Evolutionary conservation across 2,113 vertebrate species (phyloP).

Genomic region (Microcebus ravelobensis): DNA sequence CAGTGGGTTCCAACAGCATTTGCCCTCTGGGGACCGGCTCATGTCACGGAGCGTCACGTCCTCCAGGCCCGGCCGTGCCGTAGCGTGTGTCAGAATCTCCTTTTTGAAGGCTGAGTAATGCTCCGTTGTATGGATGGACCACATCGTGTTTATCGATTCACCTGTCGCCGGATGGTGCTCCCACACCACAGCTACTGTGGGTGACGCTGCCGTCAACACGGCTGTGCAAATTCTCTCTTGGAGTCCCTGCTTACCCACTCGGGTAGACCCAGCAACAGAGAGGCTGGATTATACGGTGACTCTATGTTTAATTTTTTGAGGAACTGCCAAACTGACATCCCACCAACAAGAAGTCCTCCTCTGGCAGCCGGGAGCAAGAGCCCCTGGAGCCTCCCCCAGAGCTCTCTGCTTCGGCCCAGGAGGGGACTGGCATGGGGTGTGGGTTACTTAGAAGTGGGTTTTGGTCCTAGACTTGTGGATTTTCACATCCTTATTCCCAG

Average conservation of each 20-base stretch:
- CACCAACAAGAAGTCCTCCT: not conserved
- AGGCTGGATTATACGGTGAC: accelerated
- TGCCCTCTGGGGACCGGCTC: not conserved
- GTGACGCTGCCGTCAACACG: accelerated
- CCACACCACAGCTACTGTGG: not conserved
- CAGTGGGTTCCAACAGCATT: accelerated
- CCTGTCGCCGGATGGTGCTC: not conserved
- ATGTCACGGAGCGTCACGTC: accelerated
- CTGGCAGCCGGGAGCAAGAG: accelerated
- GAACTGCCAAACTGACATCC: not conserved
- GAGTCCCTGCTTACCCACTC: not conserved
- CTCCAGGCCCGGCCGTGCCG: accelerated
- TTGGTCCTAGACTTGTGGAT: not conserved
- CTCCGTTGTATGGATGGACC: accelerated
- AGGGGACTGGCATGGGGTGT: accelerated
- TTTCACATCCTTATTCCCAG: not conserved
- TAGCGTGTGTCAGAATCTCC: accelerated
- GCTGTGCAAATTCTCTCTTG: accelerated
- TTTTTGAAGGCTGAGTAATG: accelerated
- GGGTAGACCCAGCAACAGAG: too few relatives aligned
- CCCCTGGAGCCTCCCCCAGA: not conserved
- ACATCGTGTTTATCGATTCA: accelerated
- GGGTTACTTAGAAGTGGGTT: too few relatives aligned
- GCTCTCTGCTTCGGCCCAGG: not conserved
- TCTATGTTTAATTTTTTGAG: not conserved